Base-by-base conservation (phyloP, 2,888 invertebrate species). In the Neoascia interrupta region DNA sequence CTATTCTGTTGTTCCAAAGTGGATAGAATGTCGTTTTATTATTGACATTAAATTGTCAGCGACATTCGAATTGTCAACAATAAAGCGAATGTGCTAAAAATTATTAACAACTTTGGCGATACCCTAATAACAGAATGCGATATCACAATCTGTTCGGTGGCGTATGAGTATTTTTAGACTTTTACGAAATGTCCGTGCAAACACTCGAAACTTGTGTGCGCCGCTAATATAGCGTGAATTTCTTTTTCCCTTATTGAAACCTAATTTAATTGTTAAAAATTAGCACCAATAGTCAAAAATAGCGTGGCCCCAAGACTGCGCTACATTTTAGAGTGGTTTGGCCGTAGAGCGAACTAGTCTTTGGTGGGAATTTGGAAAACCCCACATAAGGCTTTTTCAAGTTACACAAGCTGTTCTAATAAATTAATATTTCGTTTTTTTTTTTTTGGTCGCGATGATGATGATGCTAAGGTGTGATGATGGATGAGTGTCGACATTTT, bases 231-330 rank as follows among this genome's bases (percentile, higher is more conserved):
- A 54, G 18, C 39, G 23, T 18, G n/a, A 37, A 16, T 58, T 26
- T 47, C 16, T 5, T 31, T 21, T 8, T 26, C 11, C 23, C 43
- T 63, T 31, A n/a, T 15, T 41, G 28, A 56, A 56, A 56, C 41
- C 49, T 43, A 68, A 74, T 74, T 61, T 60, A 74, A 74, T 47
- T 68, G 60, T 60, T 54, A 31, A 34, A 60, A 74, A 74, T 74
- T 74, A 74, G 34, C 66, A 68, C 39, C 13, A 60, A 8, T 36
- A 53, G 26, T 60, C 74, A 68, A 74, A n/a, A 74, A 68, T 74
- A 54, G 54, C 68, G 66, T 74, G 31, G 45, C 53, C 60, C 60
- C 58, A 58, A 60, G 51, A 45, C 47, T 45, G 37, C 39, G 68
- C 45, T 74, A 68, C 53, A 68, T 47, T 68, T 60, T 68, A 60